Conservation (phyloP, 2,113 vertebrate species). For the Sinosuthora webbiana region DNA sequence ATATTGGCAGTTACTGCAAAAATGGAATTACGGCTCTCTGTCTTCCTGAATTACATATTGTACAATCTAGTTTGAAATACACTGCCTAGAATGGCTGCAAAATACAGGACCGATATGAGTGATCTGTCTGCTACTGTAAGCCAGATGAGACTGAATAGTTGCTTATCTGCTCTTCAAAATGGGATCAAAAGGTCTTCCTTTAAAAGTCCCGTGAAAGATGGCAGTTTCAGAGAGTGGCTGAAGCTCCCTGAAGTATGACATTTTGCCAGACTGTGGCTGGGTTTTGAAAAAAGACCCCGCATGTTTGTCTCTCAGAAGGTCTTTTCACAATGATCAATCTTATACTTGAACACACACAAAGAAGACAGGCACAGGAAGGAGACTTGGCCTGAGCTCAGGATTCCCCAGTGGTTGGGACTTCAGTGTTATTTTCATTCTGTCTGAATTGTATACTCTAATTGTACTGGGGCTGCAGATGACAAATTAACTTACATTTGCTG, state of each 20-base stretch:
- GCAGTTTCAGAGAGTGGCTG: background rate
- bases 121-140: background rate
- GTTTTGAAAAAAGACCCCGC: background rate
- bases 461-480: background rate
- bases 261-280: slow-evolving; percentile 7
- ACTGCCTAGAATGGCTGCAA: background rate
- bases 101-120: background rate
- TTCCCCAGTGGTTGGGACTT: background rate
- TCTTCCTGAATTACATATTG: background rate
- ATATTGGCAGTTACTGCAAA: background rate
- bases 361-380: slow-evolving; percentile 4
- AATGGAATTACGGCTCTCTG: background rate
- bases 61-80: background rate
- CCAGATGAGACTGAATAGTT: background rate
- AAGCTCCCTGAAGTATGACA: slow-evolving; percentile 3
- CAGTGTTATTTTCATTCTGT: background rate
- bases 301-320: slow-evolving; percentile 19
- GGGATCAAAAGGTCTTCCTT: background rate
- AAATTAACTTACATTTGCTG: background rate
- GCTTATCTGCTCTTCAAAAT: background rate
- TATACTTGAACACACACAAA: slow-evolving; percentile 15
- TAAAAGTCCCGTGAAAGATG: background rate
- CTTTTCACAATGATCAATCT: slow-evolving; percentile 33
- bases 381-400: slow-evolving; percentile 7
- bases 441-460: background rate